Evolutionary conservation across 2,113 vertebrate genomes (phyloP), one percentile per base, ranked within the genome.

Genomic region (Fregetta grallaria): DNA sequence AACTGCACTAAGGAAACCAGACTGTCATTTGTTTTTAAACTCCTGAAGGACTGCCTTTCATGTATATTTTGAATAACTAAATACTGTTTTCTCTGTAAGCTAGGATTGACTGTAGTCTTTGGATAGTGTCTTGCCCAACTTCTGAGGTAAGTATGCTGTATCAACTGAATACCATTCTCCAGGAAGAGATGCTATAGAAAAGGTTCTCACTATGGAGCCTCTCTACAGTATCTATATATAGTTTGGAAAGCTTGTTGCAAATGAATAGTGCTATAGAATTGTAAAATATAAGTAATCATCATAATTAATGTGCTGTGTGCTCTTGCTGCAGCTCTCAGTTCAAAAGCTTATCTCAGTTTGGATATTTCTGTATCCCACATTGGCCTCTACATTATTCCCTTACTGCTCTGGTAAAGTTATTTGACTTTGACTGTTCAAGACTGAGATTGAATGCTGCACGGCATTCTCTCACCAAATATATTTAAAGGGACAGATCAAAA

Each of bases 281-380:
- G 15, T 40, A 40, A 92, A 92, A 91, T 78, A 83, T 72, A 93
- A 95, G 89, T 89, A 96, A 94, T 88, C 38, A 74, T 59, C 30
- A 53, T 85, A 94, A 96, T 94, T 86, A 94, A 91, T 65, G 84
- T 62, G 32, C 21, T 56, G 44, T 56, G 44, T 44, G 29, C 32
- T 94, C 36, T 61, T 87, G 17, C 50, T 89, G 25, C 53, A 95
- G 73, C 44, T 86, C 83, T 93, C 68, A 63, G n/a, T 76, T 92
- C 38, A 81, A 88, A 95, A 77, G 65, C 88, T 86, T 88, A 61
- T 83, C 76, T 93, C 30, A 19, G 10, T 80, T 47, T 56, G 56
- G 8, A 27, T 89, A 78, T 85, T 96, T 96, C 40, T 74, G 52
- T 32, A 75, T 61, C 30, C 25, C 23, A 23, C 3, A 14, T 45